phyloP scores from a whole-genome alignment of 2,888 invertebrate species.

The Rhagium mordax region DNA sequence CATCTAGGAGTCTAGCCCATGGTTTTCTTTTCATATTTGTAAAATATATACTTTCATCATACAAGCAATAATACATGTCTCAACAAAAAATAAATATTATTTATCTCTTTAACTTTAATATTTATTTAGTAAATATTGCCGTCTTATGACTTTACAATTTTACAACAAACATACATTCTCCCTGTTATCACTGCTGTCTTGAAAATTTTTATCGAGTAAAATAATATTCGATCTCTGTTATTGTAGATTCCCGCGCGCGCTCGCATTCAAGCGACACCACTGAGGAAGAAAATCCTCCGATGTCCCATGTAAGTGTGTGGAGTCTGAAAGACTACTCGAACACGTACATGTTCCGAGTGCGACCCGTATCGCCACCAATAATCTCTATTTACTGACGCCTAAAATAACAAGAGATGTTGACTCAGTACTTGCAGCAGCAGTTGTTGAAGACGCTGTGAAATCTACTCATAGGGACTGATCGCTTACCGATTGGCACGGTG shows the following conservation, averaged over 20 bases:
- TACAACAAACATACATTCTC: too few species aligned
- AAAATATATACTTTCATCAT: too few species aligned
- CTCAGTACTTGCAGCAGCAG: slow-evolving; percentile 30
- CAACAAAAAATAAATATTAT: too few species aligned
- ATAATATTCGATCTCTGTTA: not conserved
- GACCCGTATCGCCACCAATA: slow-evolving; percentile 56
- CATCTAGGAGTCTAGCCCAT: too few species aligned
- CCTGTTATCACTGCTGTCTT: too few species aligned
- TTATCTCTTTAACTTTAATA: too few species aligned
- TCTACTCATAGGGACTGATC: slow-evolving; percentile 27
- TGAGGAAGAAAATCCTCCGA: not conserved
- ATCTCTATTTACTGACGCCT: slow-evolving; percentile 60
- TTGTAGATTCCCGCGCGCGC: not conserved
- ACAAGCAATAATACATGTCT: too few species aligned
- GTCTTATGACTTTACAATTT: too few species aligned
- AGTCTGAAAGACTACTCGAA: slow-evolving; percentile 45
- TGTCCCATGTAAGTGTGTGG: not conserved
- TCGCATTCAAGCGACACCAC: not conserved
- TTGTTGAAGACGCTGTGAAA: slow-evolving; percentile 32
- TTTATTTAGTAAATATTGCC: too few species aligned
- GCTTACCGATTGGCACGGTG: slow-evolving; percentile 14
- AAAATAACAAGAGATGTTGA: slow-evolving; percentile 60
- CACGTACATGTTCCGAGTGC: slow-evolving; percentile 50
- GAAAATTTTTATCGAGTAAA: not conserved
- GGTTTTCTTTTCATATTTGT: too few species aligned